Conservation (phyloP, 2,888 invertebrate species). For the Thumatha senex region DNA sequence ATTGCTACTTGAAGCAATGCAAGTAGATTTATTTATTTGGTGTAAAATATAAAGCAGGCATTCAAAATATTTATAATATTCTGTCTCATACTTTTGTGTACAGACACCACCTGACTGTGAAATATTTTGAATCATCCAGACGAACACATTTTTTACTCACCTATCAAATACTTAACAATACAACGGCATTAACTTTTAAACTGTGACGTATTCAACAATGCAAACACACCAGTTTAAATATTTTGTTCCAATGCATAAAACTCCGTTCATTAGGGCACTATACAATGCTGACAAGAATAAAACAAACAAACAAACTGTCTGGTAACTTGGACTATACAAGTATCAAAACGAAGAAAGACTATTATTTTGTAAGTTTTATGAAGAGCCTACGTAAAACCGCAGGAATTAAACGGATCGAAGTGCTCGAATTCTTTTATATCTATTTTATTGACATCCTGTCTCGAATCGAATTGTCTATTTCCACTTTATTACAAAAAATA, state of each 20-base stretch:
- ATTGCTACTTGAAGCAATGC: too few relatives aligned
- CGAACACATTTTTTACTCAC: constrained; percentile 18
- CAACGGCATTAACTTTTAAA: constrained; percentile 9
- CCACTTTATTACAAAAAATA: too few relatives aligned
- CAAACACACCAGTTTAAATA: constrained; percentile 32
- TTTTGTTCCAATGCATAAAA: constrained; percentile 36
- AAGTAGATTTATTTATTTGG: too few relatives aligned
- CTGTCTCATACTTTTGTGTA: too few relatives aligned
- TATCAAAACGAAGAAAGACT: background rate
- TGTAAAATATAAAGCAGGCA: too few relatives aligned
- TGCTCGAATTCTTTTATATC: too few relatives aligned
- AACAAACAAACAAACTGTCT: constrained; percentile 12
- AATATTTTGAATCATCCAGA: constrained; percentile 16
- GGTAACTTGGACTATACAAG: background rate
- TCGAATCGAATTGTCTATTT: too few relatives aligned
- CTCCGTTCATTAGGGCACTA: constrained; percentile 40
- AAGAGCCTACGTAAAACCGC: too few relatives aligned
- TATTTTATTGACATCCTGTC: too few relatives aligned
- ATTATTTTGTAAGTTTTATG: background rate
- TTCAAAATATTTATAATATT: too few relatives aligned
- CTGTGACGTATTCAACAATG: constrained; percentile 29
- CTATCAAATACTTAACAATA: constrained; percentile 10
- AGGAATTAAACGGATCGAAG: too few relatives aligned
- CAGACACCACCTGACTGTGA: background rate
- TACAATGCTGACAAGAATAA: constrained; percentile 28